Evolutionary conservation across 2,888 invertebrate genomes (phyloP).

Genomic region (Orthonevra nobilis): DNA sequence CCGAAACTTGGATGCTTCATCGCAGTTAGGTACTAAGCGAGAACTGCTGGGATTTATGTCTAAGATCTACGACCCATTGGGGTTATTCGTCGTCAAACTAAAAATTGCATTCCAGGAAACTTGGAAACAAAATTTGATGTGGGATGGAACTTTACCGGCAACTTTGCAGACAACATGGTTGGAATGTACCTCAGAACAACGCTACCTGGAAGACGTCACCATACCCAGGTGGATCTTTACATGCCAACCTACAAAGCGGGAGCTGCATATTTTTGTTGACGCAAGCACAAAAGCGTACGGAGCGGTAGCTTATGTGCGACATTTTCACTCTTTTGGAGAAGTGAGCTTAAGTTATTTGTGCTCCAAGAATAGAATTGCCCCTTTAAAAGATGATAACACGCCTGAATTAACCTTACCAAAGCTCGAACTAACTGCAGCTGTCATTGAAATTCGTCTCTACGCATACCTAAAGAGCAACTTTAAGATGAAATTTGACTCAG

Average conservation of each 20-base stretch:
- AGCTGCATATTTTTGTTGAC: slow-evolving; percentile 15
- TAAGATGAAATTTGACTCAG: neutral
- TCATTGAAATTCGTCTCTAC: neutral
- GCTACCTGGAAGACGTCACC: too few species aligned
- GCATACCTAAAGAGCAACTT: slow-evolving; percentile 1
- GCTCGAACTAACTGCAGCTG: slow-evolving; percentile 3
- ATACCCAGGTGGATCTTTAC: too few species aligned
- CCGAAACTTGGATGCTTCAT: neutral
- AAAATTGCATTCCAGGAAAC: slow-evolving; percentile 12
- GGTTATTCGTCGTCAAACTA: neutral
- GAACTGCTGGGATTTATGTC: slow-evolving; percentile 9
- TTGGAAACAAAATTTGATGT: neutral
- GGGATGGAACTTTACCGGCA: neutral
- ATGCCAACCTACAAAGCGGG: too few species aligned
- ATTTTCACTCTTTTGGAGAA: too few species aligned
- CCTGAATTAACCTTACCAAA: slow-evolving; percentile 28
- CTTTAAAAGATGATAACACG: slow-evolving; percentile 10
- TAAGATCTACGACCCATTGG: neutral
- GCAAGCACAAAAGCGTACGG: slow-evolving; percentile 20
- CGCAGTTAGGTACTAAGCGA: neutral
- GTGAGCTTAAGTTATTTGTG: slow-evolving; percentile 1
- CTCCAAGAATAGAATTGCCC: slow-evolving; percentile 4
- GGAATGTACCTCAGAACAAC: too few species aligned
- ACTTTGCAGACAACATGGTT: too few species aligned
- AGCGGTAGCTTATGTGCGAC: slow-evolving; percentile 11